phyloP scores from a whole-genome alignment of 2,888 invertebrate genomes.

The Tromatobia lineatoria region DNA sequence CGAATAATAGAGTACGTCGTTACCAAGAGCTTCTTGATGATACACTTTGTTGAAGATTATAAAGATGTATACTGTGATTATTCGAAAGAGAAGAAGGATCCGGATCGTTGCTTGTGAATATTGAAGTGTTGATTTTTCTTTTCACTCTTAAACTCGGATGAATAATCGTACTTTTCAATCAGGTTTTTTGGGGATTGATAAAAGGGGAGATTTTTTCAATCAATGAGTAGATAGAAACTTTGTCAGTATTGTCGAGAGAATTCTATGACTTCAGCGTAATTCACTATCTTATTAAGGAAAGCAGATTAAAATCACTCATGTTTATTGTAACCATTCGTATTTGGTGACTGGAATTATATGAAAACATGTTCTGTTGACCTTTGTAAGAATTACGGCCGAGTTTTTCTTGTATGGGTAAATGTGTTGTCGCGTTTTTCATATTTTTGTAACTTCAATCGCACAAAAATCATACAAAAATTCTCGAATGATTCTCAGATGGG shows the following conservation, averaged over 20 bases:
- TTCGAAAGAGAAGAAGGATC: constrained; percentile 49
- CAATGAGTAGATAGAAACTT: constrained; percentile 52
- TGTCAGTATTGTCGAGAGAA: constrained; percentile 52
- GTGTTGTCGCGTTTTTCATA: too few species aligned
- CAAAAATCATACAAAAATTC: too few species aligned
- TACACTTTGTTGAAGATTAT: constrained; percentile 69
- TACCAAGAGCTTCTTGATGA: constrained; percentile 59
- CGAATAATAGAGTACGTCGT: constrained; percentile 58
- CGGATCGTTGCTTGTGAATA: constrained; percentile 64
- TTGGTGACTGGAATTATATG: too few species aligned
- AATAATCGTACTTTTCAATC: constrained; percentile 47
- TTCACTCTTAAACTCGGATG: constrained; percentile 26
- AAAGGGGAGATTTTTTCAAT: constrained; percentile 21
- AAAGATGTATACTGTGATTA: constrained; percentile 63
- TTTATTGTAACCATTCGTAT: too few species aligned
- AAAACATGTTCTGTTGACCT: too few species aligned
- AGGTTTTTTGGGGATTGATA: constrained; percentile 6
- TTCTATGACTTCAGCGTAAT: constrained; percentile 31
- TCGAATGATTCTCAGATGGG: too few species aligned
- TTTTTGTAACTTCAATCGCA: too few species aligned
- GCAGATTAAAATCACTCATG: too few species aligned
- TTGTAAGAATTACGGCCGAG: too few species aligned
- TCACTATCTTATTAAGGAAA: constrained; percentile 16
- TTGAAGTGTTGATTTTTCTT: constrained; percentile 60
- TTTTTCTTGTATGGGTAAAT: too few species aligned